A percentile compares a stretch with the other conserved stretches of the same genome.
These are phyloP conservation scores for Harpegnathos saltator DNA, from an alignment of 1,140 invertebrate genomes.

Conservation along the genomic window DNA sequence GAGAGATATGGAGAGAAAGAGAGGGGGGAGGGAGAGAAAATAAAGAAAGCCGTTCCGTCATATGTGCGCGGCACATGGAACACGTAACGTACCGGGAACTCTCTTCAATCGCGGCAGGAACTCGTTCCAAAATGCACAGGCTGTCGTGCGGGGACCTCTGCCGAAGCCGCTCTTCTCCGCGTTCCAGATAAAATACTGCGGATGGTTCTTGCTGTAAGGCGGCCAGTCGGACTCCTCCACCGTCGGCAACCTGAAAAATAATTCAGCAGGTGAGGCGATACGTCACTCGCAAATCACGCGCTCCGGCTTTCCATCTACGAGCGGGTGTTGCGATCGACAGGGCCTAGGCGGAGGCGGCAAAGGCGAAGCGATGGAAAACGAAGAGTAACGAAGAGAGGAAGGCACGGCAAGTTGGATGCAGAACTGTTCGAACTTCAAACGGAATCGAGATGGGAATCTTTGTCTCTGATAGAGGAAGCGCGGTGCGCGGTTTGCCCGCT, in stretches of 20 bases:
- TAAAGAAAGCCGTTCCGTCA: not conserved
- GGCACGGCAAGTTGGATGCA: conserved; percentile 19
- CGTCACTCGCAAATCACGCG: not conserved
- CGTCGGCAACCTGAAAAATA: conserved; percentile 91
- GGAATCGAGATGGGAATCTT: conserved; percentile 22
- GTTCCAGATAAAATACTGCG: conserved; percentile 95
- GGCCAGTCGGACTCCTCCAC: conserved; percentile 95
- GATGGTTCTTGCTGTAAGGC: conserved; percentile 92
- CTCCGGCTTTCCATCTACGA: not conserved
- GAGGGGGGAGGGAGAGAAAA: too few relatives aligned
- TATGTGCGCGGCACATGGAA: not conserved
- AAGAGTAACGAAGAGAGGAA: conserved; percentile 18
- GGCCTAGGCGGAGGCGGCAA: too few relatives aligned
- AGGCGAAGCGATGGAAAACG: not conserved
- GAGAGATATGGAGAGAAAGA: too few relatives aligned
- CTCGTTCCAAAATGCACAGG: conserved; percentile 98
- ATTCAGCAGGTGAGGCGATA: conserved; percentile 1
- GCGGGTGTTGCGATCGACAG: not conserved
- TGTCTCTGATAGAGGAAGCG: conserved; percentile 11
- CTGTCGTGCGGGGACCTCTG: conserved; percentile 92
- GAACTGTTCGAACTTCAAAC: conserved; percentile 33
- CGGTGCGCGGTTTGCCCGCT: not conserved
- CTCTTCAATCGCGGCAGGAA: conserved; percentile 94
- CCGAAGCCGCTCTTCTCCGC: conserved; percentile 90
- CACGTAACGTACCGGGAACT: conserved; percentile 89